These are phyloP conservation scores for Syrphus vitripennis DNA, from an alignment of 2,888 invertebrate species.

Conservation along the genomic window DNA sequence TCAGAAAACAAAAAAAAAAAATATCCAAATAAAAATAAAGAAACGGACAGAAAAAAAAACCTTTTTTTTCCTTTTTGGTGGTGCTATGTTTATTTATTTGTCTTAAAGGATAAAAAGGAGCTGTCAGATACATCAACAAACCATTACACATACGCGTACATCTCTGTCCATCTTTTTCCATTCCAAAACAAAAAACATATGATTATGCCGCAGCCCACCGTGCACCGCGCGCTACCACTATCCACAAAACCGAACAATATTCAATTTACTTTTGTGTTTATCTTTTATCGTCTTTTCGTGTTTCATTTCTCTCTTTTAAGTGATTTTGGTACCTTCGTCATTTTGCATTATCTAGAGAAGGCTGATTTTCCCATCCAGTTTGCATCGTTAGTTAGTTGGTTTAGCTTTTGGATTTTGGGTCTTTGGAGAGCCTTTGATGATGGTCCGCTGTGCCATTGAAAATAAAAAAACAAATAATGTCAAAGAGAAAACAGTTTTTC, in stretches of 20 bases:
- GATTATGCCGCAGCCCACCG: conserved; percentile 5
- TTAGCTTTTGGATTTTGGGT: conserved; percentile 20
- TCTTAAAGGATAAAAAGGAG: conserved; percentile 59
- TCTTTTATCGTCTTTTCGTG: conserved; percentile 43
- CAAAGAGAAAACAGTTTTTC: conserved; percentile 14
- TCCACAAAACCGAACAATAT: background rate
- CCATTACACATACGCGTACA: background rate
- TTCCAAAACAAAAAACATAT: conserved; percentile 70
- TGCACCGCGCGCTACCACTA: background rate
- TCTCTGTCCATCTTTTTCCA: background rate
- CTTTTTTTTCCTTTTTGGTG: background rate
- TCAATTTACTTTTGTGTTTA: conserved; percentile 61
- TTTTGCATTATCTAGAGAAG: conserved; percentile 7
- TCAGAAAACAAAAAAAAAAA: conserved; percentile 35
- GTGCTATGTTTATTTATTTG: conserved; percentile 55
- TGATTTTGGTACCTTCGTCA: conserved; percentile 12
- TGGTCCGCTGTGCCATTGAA: conserved; percentile 40
- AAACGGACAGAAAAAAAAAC: background rate
- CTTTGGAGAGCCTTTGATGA: conserved; percentile 51
- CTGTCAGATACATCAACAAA: conserved; percentile 45
- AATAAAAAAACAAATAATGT: background rate
- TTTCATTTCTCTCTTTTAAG: conserved; percentile 20
- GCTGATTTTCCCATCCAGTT: background rate
- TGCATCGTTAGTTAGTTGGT: conserved; percentile 43
- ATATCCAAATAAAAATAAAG: background rate